phyloP scores from a whole-genome alignment of 2,113 vertebrate species.

The Asarcornis scutulata region DNA sequence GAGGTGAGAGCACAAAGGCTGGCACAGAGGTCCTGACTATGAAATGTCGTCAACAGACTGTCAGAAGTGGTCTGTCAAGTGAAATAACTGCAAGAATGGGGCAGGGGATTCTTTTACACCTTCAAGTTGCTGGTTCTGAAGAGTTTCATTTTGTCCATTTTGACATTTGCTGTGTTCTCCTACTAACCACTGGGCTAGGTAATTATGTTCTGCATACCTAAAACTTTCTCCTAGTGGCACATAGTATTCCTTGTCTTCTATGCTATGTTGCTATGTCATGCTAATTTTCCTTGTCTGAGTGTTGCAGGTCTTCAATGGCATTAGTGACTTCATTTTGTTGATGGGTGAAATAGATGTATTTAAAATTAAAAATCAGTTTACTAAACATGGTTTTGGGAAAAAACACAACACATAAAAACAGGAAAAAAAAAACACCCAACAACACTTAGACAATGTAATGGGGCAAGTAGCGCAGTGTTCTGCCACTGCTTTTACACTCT shows the following conservation, averaged over 20 bases:
- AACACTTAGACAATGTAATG: neutral
- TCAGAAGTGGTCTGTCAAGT: slow-evolving; percentile 51
- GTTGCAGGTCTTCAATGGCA: neutral
- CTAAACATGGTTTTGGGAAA: neutral
- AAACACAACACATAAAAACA: neutral
- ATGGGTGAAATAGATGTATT: neutral
- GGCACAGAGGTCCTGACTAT: neutral
- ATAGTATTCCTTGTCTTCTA: neutral
- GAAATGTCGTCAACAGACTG: neutral
- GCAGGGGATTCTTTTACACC: neutral
- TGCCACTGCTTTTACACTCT: neutral
- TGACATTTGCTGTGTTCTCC: neutral
- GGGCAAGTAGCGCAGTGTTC: neutral
- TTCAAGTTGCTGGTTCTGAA: slow-evolving; percentile 11
- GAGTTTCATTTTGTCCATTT: slow-evolving; percentile 29
- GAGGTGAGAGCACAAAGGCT: neutral
- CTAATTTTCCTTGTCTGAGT: neutral
- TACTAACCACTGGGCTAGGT: neutral
- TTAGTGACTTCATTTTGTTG: neutral
- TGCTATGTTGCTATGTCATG: neutral
- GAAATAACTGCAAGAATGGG: neutral
- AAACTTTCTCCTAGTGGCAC: neutral
- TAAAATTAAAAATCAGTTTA: slow-evolving; percentile 4
- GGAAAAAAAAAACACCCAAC: neutral
- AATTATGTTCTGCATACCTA: neutral